Base-by-base conservation (phyloP, 1,140 invertebrate species). In the Ostrea denselamellosa region DNA sequence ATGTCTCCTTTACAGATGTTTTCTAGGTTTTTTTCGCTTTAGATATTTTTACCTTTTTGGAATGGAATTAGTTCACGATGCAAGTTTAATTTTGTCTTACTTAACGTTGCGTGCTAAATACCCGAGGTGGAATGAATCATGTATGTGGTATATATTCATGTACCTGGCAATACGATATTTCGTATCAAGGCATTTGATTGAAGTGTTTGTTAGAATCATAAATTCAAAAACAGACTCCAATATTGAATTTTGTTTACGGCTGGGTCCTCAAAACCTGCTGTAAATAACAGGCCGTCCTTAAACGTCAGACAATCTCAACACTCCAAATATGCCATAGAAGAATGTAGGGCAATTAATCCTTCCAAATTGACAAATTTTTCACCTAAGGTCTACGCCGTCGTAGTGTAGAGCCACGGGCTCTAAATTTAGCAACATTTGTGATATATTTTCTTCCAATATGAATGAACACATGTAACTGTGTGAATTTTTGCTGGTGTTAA, bases 221-320 rank as follows among this genome's bases (percentile, higher is more conserved):
- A 77, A 77, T 77, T 77, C 68, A 77, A 77, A 44, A 77, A 77
- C 68, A 77, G 68, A 34, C 25, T 34, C 68, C 68, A 77, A 25
- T 77, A 44, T 77, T 77, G 28, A 77, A 77, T 25, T 28, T 25
- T 25, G 68, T 77, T 77, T 77, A 34, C 10, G 68, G 68, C 14
- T 77, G 68, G 68, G 68, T 77, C 25, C 25, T 77, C 28, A 28
- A 8, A 34, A 12, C 9, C 14, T 25, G 28, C 17, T 25, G 68
- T 77, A 77, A 77, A 77, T 77, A 34, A 12, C 28, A 77, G 28
- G 5, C 28, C 25, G 22, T 5, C 68, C 68, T 77, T 77, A 22
- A 77, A 25, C 68, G 68, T 14, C 68, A 34, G 68, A 77, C 25
- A 34, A 77, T 77, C 68, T 77, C 68, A 34, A 34, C 68, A 77